phyloP scores from a whole-genome alignment of 1,140 invertebrate species.

The Heliconius eleuchia region DNA sequence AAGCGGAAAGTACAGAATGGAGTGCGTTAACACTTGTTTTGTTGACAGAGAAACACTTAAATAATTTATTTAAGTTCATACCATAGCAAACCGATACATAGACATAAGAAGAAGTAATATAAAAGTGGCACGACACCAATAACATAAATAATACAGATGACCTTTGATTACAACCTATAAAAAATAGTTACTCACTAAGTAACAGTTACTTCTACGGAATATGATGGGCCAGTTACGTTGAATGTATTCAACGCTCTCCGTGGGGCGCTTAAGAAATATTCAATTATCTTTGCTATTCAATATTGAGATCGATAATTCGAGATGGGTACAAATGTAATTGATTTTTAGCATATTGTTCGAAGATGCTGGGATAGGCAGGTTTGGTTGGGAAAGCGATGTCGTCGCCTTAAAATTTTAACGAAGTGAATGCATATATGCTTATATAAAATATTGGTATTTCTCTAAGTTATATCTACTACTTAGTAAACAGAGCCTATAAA shows the following conservation, averaged over 20 bases:
- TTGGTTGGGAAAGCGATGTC: background rate
- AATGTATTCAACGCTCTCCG: constrained; percentile 28
- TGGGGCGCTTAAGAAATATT: constrained; percentile 39
- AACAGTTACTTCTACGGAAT: constrained; percentile 41
- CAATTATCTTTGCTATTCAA: constrained; percentile 39
- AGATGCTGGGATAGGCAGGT: background rate
- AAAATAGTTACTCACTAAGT: constrained; percentile 40
- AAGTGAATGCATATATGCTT: background rate
- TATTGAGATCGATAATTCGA: constrained; percentile 30
- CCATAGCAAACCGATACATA: too few species aligned
- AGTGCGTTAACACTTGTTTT: background rate
- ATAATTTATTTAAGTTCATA: too few species aligned
- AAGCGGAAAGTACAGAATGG: too few species aligned
- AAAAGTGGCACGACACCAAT: too few species aligned
- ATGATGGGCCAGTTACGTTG: constrained; percentile 32
- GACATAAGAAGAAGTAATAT: too few species aligned
- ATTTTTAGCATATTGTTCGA: constrained; percentile 32
- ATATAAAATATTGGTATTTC: background rate
- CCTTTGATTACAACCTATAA: constrained; percentile 40
- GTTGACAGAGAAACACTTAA: too few species aligned
- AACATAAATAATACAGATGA: constrained; percentile 31
- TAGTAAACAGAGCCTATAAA: too few species aligned
- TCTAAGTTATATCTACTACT: too few species aligned
- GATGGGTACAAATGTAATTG: constrained; percentile 28
- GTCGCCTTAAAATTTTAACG: background rate